Evolutionary conservation across 2,888 invertebrate species (phyloP), one percentile per base, ranked within the genome.

Genomic region (Sialis fuliginosa): DNA sequence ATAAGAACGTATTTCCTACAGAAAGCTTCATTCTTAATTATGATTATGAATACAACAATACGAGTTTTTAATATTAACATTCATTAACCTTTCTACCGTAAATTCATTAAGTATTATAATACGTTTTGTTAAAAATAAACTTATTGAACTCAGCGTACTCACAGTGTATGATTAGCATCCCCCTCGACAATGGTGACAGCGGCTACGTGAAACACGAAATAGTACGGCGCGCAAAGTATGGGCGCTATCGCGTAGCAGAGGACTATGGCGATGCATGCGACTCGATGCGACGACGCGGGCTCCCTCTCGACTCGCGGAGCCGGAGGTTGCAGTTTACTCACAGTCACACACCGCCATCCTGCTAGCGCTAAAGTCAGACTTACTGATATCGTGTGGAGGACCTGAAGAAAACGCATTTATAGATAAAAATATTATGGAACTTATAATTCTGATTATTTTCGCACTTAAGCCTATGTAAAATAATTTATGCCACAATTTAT

Each of bases 281-380:
- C 7, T 5, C 35, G 35, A 2, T 8, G 35, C 35, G n/a, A 9
- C 8, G 35, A n/a, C 9, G 35, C 9, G 35, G 35, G 35, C 9
- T 8, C 9, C 35, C 35, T 35, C n/a, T 35, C 13, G 9, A 30
- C 13, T 30, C 9, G 32, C 6, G 8, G n/a, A 9, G 10, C n/a
- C 40, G 31, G 5, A 49, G 8, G 31, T 12, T 48, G 33, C 48
- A 67, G 76, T 74, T 66, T 84, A 84, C 80, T 82, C 60, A 88
- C 80, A 52, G 83, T 84, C 47, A 88, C 72, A 62, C 87, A 88
- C 59, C 92, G 77, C 82, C 91, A 91, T 44, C 90, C 78, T 6
- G 91, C 92, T 52, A 88, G 66, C 0, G 81, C 79, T 6, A 82
- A 70, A 1, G 84, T 86, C 53, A 89, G 70, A 63, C 84, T 87